phyloP scores from a whole-genome alignment of 2,797 vertebrate species.

The Monodelphis domestica region DNA sequence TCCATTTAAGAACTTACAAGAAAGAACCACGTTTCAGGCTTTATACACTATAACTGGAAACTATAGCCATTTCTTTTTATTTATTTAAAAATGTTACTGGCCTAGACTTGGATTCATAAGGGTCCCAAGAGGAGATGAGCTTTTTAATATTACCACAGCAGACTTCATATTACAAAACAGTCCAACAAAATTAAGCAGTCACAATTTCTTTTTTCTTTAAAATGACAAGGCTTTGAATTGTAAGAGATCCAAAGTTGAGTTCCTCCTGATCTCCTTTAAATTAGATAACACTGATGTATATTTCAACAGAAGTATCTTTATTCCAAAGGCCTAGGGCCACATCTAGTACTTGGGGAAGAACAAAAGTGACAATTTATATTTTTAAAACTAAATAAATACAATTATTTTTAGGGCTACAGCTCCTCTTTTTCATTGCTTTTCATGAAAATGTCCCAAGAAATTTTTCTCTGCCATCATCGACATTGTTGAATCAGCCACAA shows the following conservation, averaged over 20 bases:
- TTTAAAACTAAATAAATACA: conserved; percentile 6
- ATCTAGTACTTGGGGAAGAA: neutral
- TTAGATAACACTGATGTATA: conserved; percentile 38
- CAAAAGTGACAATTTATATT: conserved; percentile 20
- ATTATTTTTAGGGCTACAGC: conserved; percentile 1
- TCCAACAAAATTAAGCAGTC: conserved; percentile 51
- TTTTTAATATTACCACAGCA: conserved; percentile 44
- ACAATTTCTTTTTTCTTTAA: conserved; percentile 41
- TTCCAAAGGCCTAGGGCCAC: conserved; percentile 11
- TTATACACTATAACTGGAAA: conserved; percentile 7
- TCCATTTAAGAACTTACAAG: conserved; percentile 37
- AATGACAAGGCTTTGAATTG: neutral
- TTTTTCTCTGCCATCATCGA: conserved; percentile 8
- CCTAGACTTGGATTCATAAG: conserved; percentile 45
- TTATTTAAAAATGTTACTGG: conserved; percentile 40
- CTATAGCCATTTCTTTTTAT: neutral
- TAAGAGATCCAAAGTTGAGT: conserved; percentile 21
- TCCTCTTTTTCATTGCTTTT: conserved; percentile 24
- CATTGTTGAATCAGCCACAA: conserved; percentile 24
- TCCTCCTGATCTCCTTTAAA: conserved; percentile 11
- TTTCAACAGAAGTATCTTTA: conserved; percentile 34
- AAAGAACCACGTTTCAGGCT: neutral
- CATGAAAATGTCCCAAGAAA: conserved; percentile 13
- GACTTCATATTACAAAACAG: conserved; percentile 34
- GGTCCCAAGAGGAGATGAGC: neutral